These are phyloP conservation scores for Ferdinandea cuprea DNA, from an alignment of 2,888 invertebrate genomes.

Conservation along the genomic window DNA sequence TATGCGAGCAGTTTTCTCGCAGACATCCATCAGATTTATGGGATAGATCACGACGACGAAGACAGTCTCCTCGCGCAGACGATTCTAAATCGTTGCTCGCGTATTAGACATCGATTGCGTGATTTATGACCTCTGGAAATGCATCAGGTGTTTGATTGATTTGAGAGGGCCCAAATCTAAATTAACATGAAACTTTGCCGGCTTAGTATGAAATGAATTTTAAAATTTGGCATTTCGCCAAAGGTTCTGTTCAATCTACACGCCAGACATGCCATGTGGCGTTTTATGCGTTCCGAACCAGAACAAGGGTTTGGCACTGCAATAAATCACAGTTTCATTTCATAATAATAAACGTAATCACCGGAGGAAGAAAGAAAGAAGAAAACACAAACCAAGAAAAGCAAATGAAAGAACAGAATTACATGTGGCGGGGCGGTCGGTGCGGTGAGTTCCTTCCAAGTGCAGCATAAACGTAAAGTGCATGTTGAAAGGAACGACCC, in stretches of 20 bases:
- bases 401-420: conserved; percentile 37
- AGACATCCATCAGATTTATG: conserved; percentile 68
- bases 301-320: conserved; percentile 70
- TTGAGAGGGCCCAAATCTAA: conserved; percentile 22
- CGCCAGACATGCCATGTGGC: conserved; percentile 73
- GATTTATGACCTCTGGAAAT: conserved; percentile 67
- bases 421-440: conserved; percentile 63
- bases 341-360: conserved; percentile 61
- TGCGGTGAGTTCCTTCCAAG: too few species aligned
- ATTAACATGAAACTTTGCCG: conserved; percentile 43
- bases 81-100: conserved; percentile 38
- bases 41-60: conserved; percentile 44
- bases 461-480: conserved; percentile 42
- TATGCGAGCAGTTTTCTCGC: conserved; percentile 32
- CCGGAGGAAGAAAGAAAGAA: background rate
- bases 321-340: conserved; percentile 74
- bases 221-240: conserved; percentile 32
- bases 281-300: conserved; percentile 55
- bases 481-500: conserved; percentile 60
- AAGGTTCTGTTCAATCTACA: too few species aligned
- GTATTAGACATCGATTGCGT: conserved; percentile 65
- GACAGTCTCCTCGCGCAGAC: conserved; percentile 33
- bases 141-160: conserved; percentile 73
- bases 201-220: conserved; percentile 1
- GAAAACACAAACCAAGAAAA: background rate